phyloP scores from a whole-genome alignment of 2,888 invertebrate genomes.

The Protodeltote pygarga region DNA sequence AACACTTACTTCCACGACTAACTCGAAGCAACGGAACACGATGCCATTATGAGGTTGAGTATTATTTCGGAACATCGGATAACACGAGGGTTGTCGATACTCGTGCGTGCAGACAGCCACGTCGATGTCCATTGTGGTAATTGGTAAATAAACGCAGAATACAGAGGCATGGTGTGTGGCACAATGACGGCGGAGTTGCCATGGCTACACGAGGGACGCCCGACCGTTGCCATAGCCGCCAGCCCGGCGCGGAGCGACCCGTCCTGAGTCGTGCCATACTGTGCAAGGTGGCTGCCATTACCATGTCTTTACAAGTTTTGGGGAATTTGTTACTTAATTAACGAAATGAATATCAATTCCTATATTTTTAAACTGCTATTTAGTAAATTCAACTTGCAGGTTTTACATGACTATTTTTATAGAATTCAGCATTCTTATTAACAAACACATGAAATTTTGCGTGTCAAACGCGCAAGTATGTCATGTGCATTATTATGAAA shows the following conservation, averaged over 20 bases:
- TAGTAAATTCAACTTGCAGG: conserved; percentile 2
- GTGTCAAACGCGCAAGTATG: conserved; percentile 3
- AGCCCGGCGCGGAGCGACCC: conserved; percentile 16
- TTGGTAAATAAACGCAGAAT: conserved; percentile 73
- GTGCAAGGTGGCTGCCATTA: conserved; percentile 58
- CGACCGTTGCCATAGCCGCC: conserved; percentile 60
- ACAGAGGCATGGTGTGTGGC: conserved; percentile 56
- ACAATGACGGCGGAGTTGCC: conserved; percentile 54
- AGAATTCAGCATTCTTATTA: neutral
- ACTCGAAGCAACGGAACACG: conserved; percentile 36
- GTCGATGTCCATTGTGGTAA: conserved; percentile 63
- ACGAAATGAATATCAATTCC: conserved; percentile 49
- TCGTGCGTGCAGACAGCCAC: conserved; percentile 58
- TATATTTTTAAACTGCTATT: conserved; percentile 6
- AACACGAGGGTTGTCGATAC: conserved; percentile 50
- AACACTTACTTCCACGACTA: conserved; percentile 28
- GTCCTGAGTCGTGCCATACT: conserved; percentile 65
- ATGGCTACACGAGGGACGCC: conserved; percentile 72
- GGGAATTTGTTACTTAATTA: conserved; percentile 56
- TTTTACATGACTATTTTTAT: neutral
- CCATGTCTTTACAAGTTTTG: conserved; percentile 40
- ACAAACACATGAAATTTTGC: conserved; percentile 9
- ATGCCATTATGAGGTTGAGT: conserved; percentile 22
- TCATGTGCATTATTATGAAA: neutral
- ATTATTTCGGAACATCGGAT: conserved; percentile 41